phyloP scores from a whole-genome alignment of 2,888 invertebrate genomes.

The Camptogramma bilineatum region DNA sequence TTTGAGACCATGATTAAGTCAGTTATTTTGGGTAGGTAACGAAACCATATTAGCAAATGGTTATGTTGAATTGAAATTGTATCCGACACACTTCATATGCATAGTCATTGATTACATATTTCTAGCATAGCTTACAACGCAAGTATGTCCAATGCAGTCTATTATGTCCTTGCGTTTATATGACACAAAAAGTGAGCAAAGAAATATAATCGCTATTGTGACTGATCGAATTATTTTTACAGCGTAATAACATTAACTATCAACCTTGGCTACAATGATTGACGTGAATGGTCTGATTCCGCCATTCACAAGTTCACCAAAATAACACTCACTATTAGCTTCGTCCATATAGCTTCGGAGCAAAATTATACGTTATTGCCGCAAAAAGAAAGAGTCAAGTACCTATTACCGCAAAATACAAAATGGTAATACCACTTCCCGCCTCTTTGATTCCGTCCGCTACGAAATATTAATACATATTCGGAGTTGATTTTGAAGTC shows the following conservation, averaged over 20 bases:
- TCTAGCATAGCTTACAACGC: not conserved
- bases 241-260: slow-evolving; percentile 51
- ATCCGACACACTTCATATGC: too few species aligned
- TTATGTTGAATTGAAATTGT: too few species aligned
- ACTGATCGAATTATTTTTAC: slow-evolving; percentile 51
- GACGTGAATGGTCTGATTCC: slow-evolving; percentile 60
- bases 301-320: slow-evolving; percentile 70
- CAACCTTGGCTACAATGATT: slow-evolving; percentile 41
- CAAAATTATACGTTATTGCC: not conserved
- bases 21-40: too few species aligned
- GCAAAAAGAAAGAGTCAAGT: too few species aligned
- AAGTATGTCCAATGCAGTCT: slow-evolving; percentile 29
- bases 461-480: too few species aligned
- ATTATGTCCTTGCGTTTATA: slow-evolving; percentile 43
- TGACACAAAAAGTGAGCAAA: slow-evolving; percentile 47
- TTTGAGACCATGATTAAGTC: too few species aligned
- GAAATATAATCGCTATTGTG: slow-evolving; percentile 49
- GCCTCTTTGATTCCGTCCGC: too few species aligned
- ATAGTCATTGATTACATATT: too few species aligned
- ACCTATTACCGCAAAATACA: too few species aligned
- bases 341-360: slow-evolving; percentile 21
- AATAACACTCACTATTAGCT: slow-evolving; percentile 55
- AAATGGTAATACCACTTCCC: too few species aligned
- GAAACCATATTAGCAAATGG: too few species aligned
- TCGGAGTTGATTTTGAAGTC: too few species aligned